phyloP scores from a whole-genome alignment of 2,113 vertebrate species.

The Labeo catla region DNA sequence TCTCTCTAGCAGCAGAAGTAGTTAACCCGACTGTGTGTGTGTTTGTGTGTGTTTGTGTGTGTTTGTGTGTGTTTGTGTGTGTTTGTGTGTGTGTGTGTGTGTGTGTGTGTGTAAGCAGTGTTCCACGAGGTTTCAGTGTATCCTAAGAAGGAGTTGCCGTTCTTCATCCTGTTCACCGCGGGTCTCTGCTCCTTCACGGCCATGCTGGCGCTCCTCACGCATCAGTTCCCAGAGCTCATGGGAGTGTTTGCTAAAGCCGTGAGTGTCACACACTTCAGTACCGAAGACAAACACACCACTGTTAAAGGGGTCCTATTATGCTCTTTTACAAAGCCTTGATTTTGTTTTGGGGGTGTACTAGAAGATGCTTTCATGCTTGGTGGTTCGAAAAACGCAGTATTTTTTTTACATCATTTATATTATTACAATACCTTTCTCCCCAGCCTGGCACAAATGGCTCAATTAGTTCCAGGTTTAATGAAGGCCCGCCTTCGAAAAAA shows the following conservation, averaged over 20 bases:
- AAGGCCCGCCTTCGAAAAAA: no score
- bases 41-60: not conserved
- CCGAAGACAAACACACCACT: no score
- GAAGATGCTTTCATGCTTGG: no score
- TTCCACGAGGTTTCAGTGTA: conserved; percentile 99
- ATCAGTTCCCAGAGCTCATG: conserved; percentile 99
- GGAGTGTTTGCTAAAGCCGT: conserved; percentile 98
- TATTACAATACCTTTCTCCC: no score
- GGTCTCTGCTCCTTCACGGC: conserved; percentile 98
- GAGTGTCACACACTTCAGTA: conserved; percentile 70
- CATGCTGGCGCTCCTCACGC: conserved; percentile 97
- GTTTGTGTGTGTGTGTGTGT: not conserved
- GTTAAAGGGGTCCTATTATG: not conserved
- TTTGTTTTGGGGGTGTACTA: no score
- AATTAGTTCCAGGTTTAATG: no score
- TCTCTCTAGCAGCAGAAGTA: not conserved
- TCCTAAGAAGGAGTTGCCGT: conserved; percentile 98
- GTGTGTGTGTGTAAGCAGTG: conserved; percentile 79
- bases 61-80: conserved; percentile 41
- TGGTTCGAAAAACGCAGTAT: no score
- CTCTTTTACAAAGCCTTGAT: no score
- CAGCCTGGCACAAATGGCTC: no score
- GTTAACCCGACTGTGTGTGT: not conserved
- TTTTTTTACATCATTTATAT: no score
- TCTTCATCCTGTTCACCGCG: conserved; percentile 99